Percentiles rank a stretch among this genome's conserved stretches.
Evolutionary conservation across 1,140 invertebrate species (phyloP).

Genomic region (Drosophila ogumai): DNA sequence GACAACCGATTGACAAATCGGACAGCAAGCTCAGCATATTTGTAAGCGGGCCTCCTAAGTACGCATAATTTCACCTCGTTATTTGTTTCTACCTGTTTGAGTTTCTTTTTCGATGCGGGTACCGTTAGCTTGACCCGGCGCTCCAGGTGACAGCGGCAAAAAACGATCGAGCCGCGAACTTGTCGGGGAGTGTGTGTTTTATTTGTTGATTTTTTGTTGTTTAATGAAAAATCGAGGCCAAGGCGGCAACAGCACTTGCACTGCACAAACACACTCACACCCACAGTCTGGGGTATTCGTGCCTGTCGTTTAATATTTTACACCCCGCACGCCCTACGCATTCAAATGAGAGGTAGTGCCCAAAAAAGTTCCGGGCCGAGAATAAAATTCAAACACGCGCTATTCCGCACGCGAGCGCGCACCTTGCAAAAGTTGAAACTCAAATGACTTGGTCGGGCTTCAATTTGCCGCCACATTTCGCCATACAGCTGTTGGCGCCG

Average conservation of each 20-base stretch:
- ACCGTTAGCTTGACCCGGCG: conserved; percentile 77
- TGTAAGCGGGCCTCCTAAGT: conserved; percentile 31
- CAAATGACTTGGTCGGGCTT: conserved; percentile 22
- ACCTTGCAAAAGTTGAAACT: conserved; percentile 40
- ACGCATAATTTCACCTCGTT: conserved; percentile 66
- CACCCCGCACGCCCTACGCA: conserved; percentile 33
- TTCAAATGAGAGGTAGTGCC: conserved; percentile 29
- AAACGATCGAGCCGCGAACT: conserved; percentile 17
- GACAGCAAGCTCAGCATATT: conserved; percentile 25
- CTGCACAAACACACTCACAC: not conserved
- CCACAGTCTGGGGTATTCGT: conserved; percentile 5
- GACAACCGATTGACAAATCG: conserved; percentile 44
- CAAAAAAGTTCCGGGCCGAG: conserved; percentile 37
- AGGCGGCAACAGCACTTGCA: conserved; percentile 28
- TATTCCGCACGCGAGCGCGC: conserved; percentile 33
- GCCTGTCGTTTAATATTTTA: conserved; percentile 26
- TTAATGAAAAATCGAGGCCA: conserved; percentile 7
- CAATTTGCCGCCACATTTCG: conserved; percentile 45
- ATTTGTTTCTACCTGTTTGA: conserved; percentile 55
- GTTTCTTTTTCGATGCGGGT: conserved; percentile 68
- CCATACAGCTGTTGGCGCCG: conserved; percentile 18
- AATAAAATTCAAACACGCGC: conserved; percentile 5
- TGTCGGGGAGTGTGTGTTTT: conserved; percentile 15
- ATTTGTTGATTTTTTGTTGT: conserved; percentile 10
- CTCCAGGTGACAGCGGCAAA: conserved; percentile 40